Conservation (phyloP, 2,888 invertebrate genomes). For the Ecliptopera silaceata region DNA sequence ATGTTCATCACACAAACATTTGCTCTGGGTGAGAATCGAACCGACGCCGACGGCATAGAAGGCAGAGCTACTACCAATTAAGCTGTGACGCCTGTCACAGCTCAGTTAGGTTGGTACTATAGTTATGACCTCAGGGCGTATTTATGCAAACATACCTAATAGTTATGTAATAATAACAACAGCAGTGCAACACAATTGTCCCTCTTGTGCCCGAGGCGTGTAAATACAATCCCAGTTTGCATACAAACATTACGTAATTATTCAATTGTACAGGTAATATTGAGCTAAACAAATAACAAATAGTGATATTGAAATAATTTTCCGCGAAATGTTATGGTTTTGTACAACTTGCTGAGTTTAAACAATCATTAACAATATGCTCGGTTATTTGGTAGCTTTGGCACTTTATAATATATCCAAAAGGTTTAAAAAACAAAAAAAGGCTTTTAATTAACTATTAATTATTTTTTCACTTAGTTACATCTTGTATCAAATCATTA, state of each 20-base stretch:
- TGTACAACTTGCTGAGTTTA: neutral
- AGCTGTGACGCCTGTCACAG: too few species aligned
- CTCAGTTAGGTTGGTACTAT: too few species aligned
- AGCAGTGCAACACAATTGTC: constrained; percentile 18
- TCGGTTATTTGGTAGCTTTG: neutral
- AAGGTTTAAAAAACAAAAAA: too few species aligned
- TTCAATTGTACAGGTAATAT: constrained; percentile 53
- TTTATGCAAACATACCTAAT: constrained; percentile 11
- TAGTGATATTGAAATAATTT: constrained; percentile 2
- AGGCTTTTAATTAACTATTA: too few species aligned
- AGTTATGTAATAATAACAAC: constrained; percentile 10
- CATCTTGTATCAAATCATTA: too few species aligned
- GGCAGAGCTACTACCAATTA: too few species aligned
- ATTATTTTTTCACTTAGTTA: too few species aligned
- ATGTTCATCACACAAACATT: too few species aligned
- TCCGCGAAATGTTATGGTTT: neutral
- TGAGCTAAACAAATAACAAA: constrained; percentile 7
- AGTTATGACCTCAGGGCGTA: neutral
- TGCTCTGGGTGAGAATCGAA: too few species aligned
- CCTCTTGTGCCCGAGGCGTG: constrained; percentile 30
- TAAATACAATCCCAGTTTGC: constrained; percentile 63
- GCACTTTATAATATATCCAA: too few species aligned
- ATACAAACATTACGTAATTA: constrained; percentile 67
- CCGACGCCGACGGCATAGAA: too few species aligned
- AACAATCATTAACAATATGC: neutral